Percentiles rank a stretch among this genome's conserved stretches.
These are phyloP conservation scores for Phaedon cochleariae DNA, from an alignment of 2,888 invertebrate species.

Conservation along the genomic window DNA sequence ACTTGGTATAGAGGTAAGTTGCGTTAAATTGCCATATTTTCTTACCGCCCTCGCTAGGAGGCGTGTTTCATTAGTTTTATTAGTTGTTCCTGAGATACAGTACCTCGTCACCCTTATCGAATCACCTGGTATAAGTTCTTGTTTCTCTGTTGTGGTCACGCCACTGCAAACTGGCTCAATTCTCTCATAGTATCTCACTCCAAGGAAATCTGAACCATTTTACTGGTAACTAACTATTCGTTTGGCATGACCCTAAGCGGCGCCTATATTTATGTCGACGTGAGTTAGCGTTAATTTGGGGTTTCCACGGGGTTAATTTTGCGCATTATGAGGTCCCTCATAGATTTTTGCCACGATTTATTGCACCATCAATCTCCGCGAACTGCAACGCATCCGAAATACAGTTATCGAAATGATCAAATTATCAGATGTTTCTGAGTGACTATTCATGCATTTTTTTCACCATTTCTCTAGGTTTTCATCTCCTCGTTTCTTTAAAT, in stretches of 20 bases:
- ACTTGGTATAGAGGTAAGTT: no score
- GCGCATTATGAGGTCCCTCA: constrained; percentile 7
- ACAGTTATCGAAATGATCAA: no score
- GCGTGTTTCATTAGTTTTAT: no score
- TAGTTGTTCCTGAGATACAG: no score
- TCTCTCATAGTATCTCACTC: neutral
- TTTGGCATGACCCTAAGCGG: constrained; percentile 19
- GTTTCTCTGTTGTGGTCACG: neutral
- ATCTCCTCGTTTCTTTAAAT: no score
- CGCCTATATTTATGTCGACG: constrained; percentile 26
- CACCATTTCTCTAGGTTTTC: no score
- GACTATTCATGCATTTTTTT: no score
- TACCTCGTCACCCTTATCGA: no score
- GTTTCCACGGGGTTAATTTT: constrained; percentile 19
- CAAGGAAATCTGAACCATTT: constrained; percentile 44
- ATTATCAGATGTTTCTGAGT: no score
- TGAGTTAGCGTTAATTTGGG: constrained; percentile 18
- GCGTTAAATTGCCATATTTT: no score
- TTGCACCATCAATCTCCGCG: neutral
- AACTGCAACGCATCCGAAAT: neutral
- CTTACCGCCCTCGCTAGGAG: no score
- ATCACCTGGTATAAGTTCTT: neutral
- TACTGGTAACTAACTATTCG: constrained; percentile 36
- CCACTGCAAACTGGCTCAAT: neutral
- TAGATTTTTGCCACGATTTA: constrained; percentile 13